Evolutionary conservation across 2,888 invertebrate genomes (phyloP), one percentile per base, ranked within the genome.

Genomic region (Drosophila kokeensis): DNA sequence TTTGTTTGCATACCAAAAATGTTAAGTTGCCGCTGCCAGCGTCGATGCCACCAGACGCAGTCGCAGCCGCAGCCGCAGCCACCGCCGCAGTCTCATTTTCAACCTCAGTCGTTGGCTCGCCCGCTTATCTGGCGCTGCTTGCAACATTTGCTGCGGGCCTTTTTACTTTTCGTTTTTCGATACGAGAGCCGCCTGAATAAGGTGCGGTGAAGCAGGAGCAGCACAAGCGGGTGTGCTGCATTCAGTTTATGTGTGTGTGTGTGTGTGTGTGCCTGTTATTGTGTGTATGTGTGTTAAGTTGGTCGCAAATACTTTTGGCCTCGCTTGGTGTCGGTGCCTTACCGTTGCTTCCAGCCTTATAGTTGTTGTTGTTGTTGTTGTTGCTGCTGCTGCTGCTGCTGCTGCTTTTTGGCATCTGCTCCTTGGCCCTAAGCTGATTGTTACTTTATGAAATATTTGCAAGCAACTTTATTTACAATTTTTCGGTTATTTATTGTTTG

Each of bases 401-500:
- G 69, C 58, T 76, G 77, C 62, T 76, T 87, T 83, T 85, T 85
- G 85, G 85, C 85, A 85, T 85, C 85, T 85, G 85, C 83, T 90
- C 83, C 87, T 82, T 84, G 77, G 90, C 89, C 90, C 81, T 82
- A 87, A 90, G 87, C 90, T 78, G 82, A 83, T 87, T 90, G 90
- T 82, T 90, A 80, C 87, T 82, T 89, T 90, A 80, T 87, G 87
- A 90, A 90, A 89, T 91, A 91, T 90, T 91, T 91, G 87, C 83
- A 83, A 77, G 90, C 89, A 89, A 85, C 90, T 89, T 83, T 85
- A 89, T 90, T 90, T 91, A 90, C 89, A 90, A 90, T 90, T 90
- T 91, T 89, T 90, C 82, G 79, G 90, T 90, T 90, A 89, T 90
- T 91, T 90, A 90, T 90, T 90, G 87, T 89, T 90, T 82, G 89